Evolutionary conservation across 2,113 vertebrate genomes (phyloP).

Genomic region (Toxotes chatareus): DNA sequence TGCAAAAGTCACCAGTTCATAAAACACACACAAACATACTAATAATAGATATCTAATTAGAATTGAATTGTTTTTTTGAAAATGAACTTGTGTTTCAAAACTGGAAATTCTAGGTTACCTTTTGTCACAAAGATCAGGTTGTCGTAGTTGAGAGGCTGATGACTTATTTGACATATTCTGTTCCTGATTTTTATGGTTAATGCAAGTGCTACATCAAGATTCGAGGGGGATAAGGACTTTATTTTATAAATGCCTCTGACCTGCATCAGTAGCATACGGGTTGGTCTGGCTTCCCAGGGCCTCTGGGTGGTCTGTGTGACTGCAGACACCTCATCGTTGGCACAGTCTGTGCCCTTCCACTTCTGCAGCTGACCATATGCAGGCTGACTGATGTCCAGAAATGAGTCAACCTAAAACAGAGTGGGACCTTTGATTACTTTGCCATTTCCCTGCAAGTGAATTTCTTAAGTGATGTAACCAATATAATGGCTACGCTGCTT

Average conservation of each 20-base stretch:
- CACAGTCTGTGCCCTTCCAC: slow-evolving; percentile 86
- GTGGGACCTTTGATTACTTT: background rate
- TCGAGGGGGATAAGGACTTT: background rate
- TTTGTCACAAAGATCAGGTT: background rate
- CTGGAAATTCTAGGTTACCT: background rate
- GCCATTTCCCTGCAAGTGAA: background rate
- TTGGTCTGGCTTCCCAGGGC: slow-evolving; percentile 92
- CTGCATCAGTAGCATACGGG: slow-evolving; percentile 93
- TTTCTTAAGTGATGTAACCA: background rate
- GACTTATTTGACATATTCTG: background rate
- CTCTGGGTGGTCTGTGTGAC: slow-evolving; percentile 86
- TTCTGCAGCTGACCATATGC: slow-evolving; percentile 93
- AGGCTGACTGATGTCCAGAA: slow-evolving; percentile 94
- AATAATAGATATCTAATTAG: background rate
- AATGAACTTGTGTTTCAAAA: background rate
- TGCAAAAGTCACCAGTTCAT: slow-evolving; percentile 1
- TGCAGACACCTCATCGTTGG: slow-evolving; percentile 91
- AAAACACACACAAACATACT: background rate
- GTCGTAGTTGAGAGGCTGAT: background rate
- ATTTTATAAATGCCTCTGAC: slow-evolving; percentile 71
- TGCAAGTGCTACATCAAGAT: background rate
- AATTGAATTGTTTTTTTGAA: background rate
- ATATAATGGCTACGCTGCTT: background rate
- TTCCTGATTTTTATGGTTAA: background rate
- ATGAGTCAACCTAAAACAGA: slow-evolving; percentile 85